These are phyloP conservation scores for Ammodytes marinus DNA, from an alignment of 2,113 vertebrate genomes.

Conservation along the genomic window DNA sequence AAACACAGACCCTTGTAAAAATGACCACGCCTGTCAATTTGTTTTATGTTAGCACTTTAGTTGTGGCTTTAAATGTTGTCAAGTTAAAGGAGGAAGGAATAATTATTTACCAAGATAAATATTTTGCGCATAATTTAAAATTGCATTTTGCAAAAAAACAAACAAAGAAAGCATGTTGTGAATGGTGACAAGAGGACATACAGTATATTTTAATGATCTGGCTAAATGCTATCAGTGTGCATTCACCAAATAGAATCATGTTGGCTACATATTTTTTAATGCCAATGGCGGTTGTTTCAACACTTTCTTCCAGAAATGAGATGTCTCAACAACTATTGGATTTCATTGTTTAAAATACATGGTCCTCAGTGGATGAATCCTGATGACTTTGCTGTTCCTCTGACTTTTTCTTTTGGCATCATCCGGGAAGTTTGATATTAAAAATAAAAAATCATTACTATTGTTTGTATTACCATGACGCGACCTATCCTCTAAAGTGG, in stretches of 20 bases:
- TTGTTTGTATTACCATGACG: background rate
- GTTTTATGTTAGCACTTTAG: slow-evolving; percentile 47
- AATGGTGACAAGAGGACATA: too few species aligned
- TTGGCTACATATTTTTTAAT: background rate
- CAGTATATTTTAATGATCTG: too few species aligned
- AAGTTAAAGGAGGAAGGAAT: background rate
- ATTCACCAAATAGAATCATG: background rate
- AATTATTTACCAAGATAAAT: background rate
- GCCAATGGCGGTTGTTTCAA: background rate
- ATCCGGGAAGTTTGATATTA: too few species aligned
- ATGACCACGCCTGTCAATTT: slow-evolving; percentile 34
- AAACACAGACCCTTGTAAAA: slow-evolving; percentile 60
- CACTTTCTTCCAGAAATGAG: background rate
- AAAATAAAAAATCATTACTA: too few species aligned
- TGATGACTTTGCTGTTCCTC: too few species aligned
- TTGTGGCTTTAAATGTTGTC: slow-evolving; percentile 12
- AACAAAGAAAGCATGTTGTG: background rate
- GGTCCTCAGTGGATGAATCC: too few species aligned
- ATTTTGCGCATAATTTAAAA: background rate
- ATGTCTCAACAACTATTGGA: background rate
- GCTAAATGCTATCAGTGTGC: background rate
- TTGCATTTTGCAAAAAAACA: background rate
- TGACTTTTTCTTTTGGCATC: too few species aligned
- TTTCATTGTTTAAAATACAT: too few species aligned
- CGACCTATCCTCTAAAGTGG: background rate